These are phyloP conservation scores for Alauda arvensis DNA, from an alignment of 2,797 vertebrate genomes.

Conservation along the genomic window DNA sequence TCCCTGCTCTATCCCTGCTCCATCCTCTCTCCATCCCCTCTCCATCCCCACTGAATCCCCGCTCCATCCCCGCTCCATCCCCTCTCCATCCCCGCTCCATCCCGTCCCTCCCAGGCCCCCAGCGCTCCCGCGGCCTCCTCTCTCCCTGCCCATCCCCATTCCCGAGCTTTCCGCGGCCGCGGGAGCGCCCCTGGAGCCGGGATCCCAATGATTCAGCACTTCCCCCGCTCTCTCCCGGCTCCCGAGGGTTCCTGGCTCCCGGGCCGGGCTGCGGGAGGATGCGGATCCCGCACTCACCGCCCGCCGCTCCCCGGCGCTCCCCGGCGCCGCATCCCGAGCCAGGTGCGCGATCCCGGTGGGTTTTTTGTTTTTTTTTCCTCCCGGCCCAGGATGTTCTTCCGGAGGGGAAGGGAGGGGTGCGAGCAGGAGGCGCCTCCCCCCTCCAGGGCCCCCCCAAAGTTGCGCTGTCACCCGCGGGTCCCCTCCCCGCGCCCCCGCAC, in stretches of 20 bases:
- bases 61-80: not conserved
- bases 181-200: not conserved
- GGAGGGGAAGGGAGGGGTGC: too few species aligned
- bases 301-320: not conserved
- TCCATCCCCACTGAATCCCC: not conserved
- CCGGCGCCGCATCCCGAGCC: not conserved
- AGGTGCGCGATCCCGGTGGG: not conserved
- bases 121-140: not conserved
- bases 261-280: not conserved
- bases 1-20: not conserved
- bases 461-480: too few species aligned
- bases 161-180: not conserved
- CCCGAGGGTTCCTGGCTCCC: not conserved
- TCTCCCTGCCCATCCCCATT: not conserved
- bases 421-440: too few species aligned
- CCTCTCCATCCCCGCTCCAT: not conserved
- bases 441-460: too few species aligned
- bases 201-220: slow-evolving; percentile 75
- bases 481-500: too few species aligned
- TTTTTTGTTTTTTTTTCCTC: not conserved
- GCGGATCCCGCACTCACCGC: not conserved
- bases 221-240: not conserved
- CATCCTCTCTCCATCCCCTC: not conserved
- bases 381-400: too few species aligned
- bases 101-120: not conserved